Evolutionary conservation across 2,113 vertebrate species (phyloP), one percentile per base, ranked within the genome.

Genomic region (Oriolus oriolus): DNA sequence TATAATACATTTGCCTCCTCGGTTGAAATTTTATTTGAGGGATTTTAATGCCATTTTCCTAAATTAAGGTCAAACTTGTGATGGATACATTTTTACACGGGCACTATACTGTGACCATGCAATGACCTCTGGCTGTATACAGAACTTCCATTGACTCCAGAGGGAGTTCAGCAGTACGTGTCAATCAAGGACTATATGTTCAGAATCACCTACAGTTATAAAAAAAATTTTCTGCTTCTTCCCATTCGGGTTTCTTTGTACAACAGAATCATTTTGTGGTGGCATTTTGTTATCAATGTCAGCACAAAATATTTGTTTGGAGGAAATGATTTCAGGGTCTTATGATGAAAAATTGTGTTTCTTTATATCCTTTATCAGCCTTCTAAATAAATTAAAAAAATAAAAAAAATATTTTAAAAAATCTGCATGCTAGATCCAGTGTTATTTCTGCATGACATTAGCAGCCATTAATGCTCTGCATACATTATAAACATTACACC

Each of bases 401-500:
- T 64, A 69, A 10, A 44, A 39, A 39, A 39, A 39, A 39, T 11
- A 39, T 39, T 17, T 13, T 4, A 47, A 65, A 80, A 74, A 76
- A 41, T 27, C 42, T 47, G 54, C 82, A 69, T 24, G 3, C 41
- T 81, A 85, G 78, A 94, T 63, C 56, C 17, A 54, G 93, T 97
- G 96, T 97, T 97, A 96, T 96, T 97, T 97, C 95, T 96, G 89
- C 33, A 41, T 95, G 91, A 96, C 94, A 92, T 97, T 87, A 95
- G 80, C 20, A 30, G 79, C 96, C 68, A 96, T 98, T 96, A 97
- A 96, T 87, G 79, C 53, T 96, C 95, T 82, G 85, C 97, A 96
- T 97, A 95, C 84, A 91, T 97, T 97, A 97, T 90, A 96, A 97
- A 96, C 95, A 95, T 98, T 96, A 95, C 97, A 96, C 93, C 21